Evolutionary conservation across 1,140 invertebrate genomes (phyloP), one percentile per base, ranked within the genome.

Genomic region (Portunus trituberculatus): DNA sequence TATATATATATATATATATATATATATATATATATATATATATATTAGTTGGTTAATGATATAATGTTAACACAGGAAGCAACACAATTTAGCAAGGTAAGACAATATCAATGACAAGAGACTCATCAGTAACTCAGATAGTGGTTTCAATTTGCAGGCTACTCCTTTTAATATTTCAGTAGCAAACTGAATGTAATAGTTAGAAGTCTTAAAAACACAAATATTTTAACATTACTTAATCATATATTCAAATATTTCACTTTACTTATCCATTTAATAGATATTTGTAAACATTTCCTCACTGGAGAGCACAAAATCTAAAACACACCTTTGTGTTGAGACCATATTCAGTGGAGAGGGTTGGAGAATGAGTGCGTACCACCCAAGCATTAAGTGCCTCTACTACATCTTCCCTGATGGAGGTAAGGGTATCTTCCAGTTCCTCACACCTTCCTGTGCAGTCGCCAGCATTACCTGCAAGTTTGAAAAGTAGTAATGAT

Each of bases 311-410:
- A 25, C 8, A 32, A 83, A 2, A 83, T 29, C 0, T 52, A 20
- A 86, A 6, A 48, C 29, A 8, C 32, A 94, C 93, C 93, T 91
- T 91, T 16, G 14, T 92, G 10, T 28, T 67, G 32, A 96, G 89
- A 14, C 95, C 96, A 94, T 94, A 95, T 52, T 96, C 29, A 29
- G 46, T 45, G 29, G 84, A 32, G 76, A 94, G 92, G 3, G 91
- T 59, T 31, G 95, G 96, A 10, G 96, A 88, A 76, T 95, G 84
- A 28, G 90, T 94, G 39, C 96, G 94, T 7, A 96, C 93, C 0
- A 96, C 96, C 96, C 96, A 96, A 14, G 94, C 96, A 91, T 95
- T 95, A 14, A 95, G 45, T 7, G 94, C 90, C 87, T 96, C 96
- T 4, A 95, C 96, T 6, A 96, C 52, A 31, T 96, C 96, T 46